Percentiles rank a stretch among this genome's conserved stretches.
Conservation (phyloP, 2,888 invertebrate species). For the Nemurella pictetii region DNA sequence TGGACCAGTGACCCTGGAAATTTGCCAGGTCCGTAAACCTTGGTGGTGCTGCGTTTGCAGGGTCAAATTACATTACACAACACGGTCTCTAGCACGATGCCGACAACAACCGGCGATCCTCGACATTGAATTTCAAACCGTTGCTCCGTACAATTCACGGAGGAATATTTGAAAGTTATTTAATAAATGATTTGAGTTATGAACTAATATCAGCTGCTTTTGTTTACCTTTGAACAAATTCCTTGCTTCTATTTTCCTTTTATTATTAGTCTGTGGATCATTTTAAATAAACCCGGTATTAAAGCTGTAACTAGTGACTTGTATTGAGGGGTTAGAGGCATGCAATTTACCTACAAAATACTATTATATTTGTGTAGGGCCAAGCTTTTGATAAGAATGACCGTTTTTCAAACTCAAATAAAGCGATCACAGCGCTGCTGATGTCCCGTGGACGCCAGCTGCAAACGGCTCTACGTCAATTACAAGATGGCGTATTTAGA, state of each 20-base stretch:
- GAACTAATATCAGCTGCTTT: not conserved
- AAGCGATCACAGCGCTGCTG: conserved; percentile 16
- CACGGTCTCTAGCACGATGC: not conserved
- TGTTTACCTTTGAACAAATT: not conserved
- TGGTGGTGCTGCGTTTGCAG: conserved; percentile 30
- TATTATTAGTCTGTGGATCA: not conserved
- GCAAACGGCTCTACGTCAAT: conserved; percentile 26
- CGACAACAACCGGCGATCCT: not conserved
- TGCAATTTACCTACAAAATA: too few relatives aligned
- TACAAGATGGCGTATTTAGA: conserved; percentile 25
- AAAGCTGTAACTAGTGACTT: too few relatives aligned
- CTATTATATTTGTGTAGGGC: too few relatives aligned
- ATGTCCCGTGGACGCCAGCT: not conserved
- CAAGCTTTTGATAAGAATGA: not conserved
- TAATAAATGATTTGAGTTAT: conserved; percentile 4
- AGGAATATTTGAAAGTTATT: not conserved
- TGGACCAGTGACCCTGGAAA: conserved; percentile 38
- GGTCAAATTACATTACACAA: not conserved
- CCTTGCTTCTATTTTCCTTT: not conserved
- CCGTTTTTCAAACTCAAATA: not conserved
- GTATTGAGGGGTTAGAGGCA: too few relatives aligned
- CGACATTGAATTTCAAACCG: not conserved
- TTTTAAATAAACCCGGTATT: not conserved
- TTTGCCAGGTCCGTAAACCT: conserved; percentile 5
- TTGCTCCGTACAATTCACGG: not conserved